Percentiles rank a stretch among this genome's conserved stretches.
Conservation (phyloP, 2,888 invertebrate species). For the Halocaridina rubra region DNA sequence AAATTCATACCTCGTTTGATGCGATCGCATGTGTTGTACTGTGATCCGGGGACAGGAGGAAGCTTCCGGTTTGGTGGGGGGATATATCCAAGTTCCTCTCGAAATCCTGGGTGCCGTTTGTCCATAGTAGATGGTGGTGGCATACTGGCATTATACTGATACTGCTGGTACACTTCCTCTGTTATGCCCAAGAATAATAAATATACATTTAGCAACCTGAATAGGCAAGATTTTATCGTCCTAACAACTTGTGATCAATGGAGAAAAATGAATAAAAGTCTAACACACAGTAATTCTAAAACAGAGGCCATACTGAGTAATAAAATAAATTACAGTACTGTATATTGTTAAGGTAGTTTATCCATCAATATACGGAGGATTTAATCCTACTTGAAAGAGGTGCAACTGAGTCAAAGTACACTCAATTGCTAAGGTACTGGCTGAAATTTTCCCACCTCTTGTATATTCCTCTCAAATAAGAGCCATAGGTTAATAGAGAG, state of each 20-base stretch:
- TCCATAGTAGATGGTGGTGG: conserved; percentile 63
- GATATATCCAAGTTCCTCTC: conserved; percentile 89
- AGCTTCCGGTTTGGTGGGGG: conserved; percentile 92
- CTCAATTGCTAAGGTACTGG: too few species aligned
- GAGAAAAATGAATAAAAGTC: background rate
- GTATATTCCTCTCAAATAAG: too few species aligned
- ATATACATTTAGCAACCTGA: too few species aligned
- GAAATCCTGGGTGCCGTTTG: conserved; percentile 61
- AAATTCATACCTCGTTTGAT: conserved; percentile 92
- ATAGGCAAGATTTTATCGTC: background rate
- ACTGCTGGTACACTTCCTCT: conserved; percentile 64
- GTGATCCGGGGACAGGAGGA: conserved; percentile 91
- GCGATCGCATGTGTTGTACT: conserved; percentile 92
- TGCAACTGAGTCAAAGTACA: too few species aligned
- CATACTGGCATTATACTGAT: conserved; percentile 64
- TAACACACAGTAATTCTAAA: too few species aligned
- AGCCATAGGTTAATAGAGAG: too few species aligned
- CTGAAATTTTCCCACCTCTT: too few species aligned
- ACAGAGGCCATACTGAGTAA: too few species aligned
- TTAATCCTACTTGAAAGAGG: too few species aligned
- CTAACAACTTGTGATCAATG: background rate
- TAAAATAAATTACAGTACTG: too few species aligned
- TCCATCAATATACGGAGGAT: too few species aligned
- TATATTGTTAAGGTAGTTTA: too few species aligned
- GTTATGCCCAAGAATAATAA: conserved; percentile 16